phyloP scores from a whole-genome alignment of 2,888 invertebrate species.

The Nemapogon koenigi region DNA sequence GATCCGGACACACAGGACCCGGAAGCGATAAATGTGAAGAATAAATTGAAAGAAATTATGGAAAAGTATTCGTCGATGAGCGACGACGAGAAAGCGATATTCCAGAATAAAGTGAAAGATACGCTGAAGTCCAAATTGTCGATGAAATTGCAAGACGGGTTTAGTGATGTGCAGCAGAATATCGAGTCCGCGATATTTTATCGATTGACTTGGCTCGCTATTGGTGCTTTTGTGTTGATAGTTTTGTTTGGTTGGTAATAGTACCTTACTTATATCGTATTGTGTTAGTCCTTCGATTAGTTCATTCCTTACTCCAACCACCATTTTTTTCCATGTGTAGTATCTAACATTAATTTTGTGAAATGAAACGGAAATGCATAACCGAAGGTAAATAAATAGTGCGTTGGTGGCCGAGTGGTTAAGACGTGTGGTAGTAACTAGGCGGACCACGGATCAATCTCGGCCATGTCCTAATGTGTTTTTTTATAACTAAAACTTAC shows the following conservation, averaged over 20 bases:
- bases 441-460: no score
- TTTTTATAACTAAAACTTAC: no score
- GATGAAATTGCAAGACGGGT: slow-evolving; percentile 28
- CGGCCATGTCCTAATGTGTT: no score
- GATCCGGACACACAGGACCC: slow-evolving; percentile 11
- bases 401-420: no score
- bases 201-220: slow-evolving; percentile 30
- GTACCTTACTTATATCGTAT: no score
- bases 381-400: no score
- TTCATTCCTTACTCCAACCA: no score
- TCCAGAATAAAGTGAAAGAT: slow-evolving; percentile 38
- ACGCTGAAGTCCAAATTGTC: slow-evolving; percentile 33
- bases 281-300: no score
- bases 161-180: slow-evolving; percentile 34
- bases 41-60: slow-evolving; percentile 15
- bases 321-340: no score
- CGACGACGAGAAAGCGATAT: slow-evolving; percentile 34
- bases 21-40: slow-evolving; percentile 15
- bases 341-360: no score
- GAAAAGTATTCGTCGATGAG: slow-evolving; percentile 22
- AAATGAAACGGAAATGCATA: no score
- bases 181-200: slow-evolving; percentile 31
- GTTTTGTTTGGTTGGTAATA: slow-evolving; percentile 23
- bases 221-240: slow-evolving; percentile 22
- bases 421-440: no score